Base-by-base conservation (phyloP, 2,888 invertebrate species). In the Xiphydria camelus region DNA sequence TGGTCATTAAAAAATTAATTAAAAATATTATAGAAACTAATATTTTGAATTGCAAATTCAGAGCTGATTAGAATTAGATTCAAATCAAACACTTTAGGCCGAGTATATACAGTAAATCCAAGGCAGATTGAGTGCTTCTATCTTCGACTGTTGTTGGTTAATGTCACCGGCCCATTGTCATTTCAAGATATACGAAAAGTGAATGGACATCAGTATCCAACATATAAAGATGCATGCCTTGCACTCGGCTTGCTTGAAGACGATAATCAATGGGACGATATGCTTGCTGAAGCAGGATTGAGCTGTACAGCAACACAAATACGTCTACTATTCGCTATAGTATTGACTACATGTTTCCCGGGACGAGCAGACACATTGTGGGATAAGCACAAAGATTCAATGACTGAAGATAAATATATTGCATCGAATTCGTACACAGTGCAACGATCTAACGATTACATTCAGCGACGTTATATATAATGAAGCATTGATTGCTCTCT, bases 281-380 rank as follows among this genome's bases (percentile, higher is more conserved):
- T 42, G 14, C 38, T 59, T 26, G 23, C 42, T 32, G 57, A 59
- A 43, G 57, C 57, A 15, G 47, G 36, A 19, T 42, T 42, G 21
- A 36, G 6, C 54, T 51, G 51, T 36, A 56, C 61, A 55, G 48
- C 52, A 49, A 53, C n/a, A 50, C 54, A 63, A 55, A 62, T 66
- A 53, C 51, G 58, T 45, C 44, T 39, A 44, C 51, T 68, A 45
- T 67, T 69, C 45, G 61, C 62, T 45, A 61, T 63, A 45, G 55
- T 67, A 35, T 53, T 64, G 49, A 58, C 61, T 43, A 57, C 58
- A 55, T 62, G 61, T 61, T 59, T 57, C 35, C 54, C 59, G 12
- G 52, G 50, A 15, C 49, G 51, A 51, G 53, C 57, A 55, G 4
- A 54, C 9, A 31, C 12, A 15, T 42, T 47, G 25, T 42, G 47